phyloP scores from a whole-genome alignment of 2,797 vertebrate genomes.

The Triplophysa bombifrons region DNA sequence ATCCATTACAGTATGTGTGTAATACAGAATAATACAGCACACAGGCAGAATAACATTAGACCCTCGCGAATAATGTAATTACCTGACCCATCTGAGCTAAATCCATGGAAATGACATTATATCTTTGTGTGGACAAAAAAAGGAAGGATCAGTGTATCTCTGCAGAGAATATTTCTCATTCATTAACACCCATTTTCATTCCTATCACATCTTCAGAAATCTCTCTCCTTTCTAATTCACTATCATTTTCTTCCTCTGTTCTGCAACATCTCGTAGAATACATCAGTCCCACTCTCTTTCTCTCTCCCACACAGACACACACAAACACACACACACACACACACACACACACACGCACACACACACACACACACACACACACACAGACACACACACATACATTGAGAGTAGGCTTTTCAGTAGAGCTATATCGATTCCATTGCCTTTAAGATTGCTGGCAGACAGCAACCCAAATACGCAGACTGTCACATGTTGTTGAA shows the following conservation, averaged over 20 bases:
- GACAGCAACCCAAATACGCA: background rate
- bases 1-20: background rate
- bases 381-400: background rate
- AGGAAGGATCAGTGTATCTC: background rate
- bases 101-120: constrained; percentile 7
- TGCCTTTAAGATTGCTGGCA: constrained; percentile 5
- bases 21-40: background rate
- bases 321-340: background rate
- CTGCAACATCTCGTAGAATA: background rate
- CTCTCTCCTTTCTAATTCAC: background rate
- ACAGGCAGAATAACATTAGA: background rate
- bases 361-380: background rate
- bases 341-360: background rate
- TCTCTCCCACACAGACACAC: background rate
- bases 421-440: constrained; percentile 21
- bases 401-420: background rate
- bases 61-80: background rate
- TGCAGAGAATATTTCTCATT: background rate
- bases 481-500: background rate
- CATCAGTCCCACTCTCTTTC: background rate
- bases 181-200: background rate
- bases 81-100: background rate
- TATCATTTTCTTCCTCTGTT: constrained; percentile 10
- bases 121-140: background rate
- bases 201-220: background rate